phyloP scores from a whole-genome alignment of 2,888 invertebrate species.

The Podabrus alpinus region DNA sequence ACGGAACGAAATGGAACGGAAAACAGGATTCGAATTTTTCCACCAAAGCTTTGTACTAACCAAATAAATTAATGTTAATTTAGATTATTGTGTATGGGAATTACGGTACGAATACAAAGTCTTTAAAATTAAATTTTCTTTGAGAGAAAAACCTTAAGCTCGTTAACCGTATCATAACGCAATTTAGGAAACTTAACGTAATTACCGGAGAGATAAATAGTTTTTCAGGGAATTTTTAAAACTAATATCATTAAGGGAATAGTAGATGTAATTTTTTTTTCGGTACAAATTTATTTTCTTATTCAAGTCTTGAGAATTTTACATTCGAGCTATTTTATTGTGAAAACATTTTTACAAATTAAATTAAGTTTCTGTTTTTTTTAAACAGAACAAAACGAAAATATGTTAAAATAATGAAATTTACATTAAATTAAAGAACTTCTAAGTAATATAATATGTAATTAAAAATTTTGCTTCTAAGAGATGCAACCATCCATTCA shows the following conservation, averaged over 20 bases:
- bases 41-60: background rate
- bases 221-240: background rate
- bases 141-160: background rate
- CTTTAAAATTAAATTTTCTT: background rate
- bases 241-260: background rate
- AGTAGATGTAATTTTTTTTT: background rate
- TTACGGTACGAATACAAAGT: background rate
- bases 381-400: background rate
- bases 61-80: background rate
- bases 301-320: background rate
- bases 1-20: background rate
- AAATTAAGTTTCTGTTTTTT: background rate
- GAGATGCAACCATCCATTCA: too few species aligned
- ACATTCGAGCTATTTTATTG: background rate
- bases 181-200: background rate
- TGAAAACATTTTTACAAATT: background rate
- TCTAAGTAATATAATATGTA: too few species aligned
- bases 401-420: background rate
- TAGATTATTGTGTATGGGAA: background rate
- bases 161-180: background rate
- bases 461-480: too few species aligned
- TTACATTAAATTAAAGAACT: too few species aligned
- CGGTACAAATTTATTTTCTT: background rate
- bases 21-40: background rate
- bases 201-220: background rate